Evolutionary conservation across 1,140 invertebrate species (phyloP), one percentile per base, ranked within the genome.

Genomic region (Cataglyphis hispanica): DNA sequence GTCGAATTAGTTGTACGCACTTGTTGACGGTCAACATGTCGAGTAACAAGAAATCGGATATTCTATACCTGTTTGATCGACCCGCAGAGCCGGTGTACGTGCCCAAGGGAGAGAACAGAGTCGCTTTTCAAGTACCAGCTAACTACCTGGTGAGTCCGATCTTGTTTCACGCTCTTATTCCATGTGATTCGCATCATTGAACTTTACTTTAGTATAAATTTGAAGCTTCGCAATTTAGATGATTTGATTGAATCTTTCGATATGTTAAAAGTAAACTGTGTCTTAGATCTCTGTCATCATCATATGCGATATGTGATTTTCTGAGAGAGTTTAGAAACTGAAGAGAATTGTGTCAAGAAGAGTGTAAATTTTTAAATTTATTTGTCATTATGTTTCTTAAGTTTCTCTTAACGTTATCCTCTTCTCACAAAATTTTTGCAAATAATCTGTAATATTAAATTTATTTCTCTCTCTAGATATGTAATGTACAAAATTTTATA

Each of bases 51-150:
- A 92, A 93, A 37, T 84, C 72, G 27, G 86, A 87, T 74, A 90
- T 96, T 63, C 93, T 96, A 64, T 95, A 96, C 83, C 95, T 98
- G 50, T 98, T 97, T 93, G 97, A 98, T 92, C 96, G 97, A 11
- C 97, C 97, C 6, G 95, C 96, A 25, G 97, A 98, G 93, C 97
- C 97, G 1, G 94, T 96, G 7, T 97, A 97, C 89, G 96, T 97
- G 22, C 95, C 96, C 0, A 97, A 97, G 93, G 96, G 96, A 56
- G 92, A 96, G 19, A 95, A 96, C 43, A 96, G 95, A 67, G 93
- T 95, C 1, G 95, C 95, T 0, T 97, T 97, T 87, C 95, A 96
- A 77, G 93, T 97, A 27, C 97, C 97, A 1, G 84, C 95, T n/a
- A 91, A 90, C 75, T 96, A 96, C 87, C 89, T 96, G 93, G 95